phyloP scores from a whole-genome alignment of 2,113 vertebrate genomes.

The Xiphophorus hellerii region DNA sequence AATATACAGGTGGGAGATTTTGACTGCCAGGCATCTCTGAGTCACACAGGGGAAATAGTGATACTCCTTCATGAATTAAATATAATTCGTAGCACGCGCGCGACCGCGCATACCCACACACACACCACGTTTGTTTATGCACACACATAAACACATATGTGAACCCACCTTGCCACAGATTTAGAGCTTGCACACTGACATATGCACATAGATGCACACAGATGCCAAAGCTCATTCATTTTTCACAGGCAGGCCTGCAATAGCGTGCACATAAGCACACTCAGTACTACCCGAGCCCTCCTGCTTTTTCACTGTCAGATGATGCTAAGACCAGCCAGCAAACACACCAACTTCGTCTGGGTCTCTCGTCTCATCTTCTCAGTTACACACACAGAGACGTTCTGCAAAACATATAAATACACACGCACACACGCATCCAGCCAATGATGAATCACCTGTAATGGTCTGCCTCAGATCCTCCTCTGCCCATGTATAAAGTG shows the following conservation, averaged over 20 bases:
- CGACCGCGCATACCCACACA: background rate
- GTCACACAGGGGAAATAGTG: slow-evolving; percentile 53
- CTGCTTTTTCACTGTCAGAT: slow-evolving; percentile 11
- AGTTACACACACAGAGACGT: slow-evolving; percentile 23
- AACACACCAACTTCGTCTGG: slow-evolving; percentile 2
- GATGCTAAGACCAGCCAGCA: slow-evolving; percentile 5
- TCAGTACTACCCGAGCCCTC: slow-evolving; percentile 1
- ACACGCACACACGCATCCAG: background rate
- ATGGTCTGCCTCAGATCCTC: slow-evolving; percentile 31
- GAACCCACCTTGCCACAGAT: background rate
- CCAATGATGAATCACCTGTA: slow-evolving; percentile 37
- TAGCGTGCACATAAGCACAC: background rate
- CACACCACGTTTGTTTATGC: slow-evolving; percentile 1
- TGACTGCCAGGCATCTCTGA: slow-evolving; percentile 62
- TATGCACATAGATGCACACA: background rate
- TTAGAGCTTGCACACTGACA: slow-evolving; percentile 1
- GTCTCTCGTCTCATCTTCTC: slow-evolving; percentile 32
- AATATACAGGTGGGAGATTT: slow-evolving; percentile 66
- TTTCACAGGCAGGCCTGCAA: background rate
- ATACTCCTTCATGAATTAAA: slow-evolving; percentile 70
- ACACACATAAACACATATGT: background rate
- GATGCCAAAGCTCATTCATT: background rate
- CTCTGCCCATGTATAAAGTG: slow-evolving; percentile 44
- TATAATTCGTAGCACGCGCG: slow-evolving; percentile 42
- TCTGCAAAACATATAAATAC: slow-evolving; percentile 23